phyloP scores from a whole-genome alignment of 2,888 invertebrate species.

The Cyrtodaria siliqua region DNA sequence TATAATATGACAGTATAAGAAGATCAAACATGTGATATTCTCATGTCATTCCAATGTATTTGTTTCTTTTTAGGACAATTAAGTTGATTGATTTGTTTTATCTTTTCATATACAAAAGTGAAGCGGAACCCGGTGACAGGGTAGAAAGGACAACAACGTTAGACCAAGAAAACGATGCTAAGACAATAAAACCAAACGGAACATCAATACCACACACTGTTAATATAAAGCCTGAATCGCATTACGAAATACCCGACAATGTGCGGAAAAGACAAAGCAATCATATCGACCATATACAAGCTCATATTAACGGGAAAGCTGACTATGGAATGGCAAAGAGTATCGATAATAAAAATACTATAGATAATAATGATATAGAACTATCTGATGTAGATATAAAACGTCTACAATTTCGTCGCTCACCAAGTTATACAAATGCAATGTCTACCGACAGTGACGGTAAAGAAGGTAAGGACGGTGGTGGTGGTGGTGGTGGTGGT shows the following conservation, averaged over 20 bases:
- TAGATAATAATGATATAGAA: slow-evolving; percentile 40
- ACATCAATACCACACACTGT: slow-evolving; percentile 25
- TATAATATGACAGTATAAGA: too few species aligned
- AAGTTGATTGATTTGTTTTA: too few species aligned
- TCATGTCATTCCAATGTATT: too few species aligned
- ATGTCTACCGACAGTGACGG: slow-evolving; percentile 56
- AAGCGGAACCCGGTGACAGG: too few species aligned
- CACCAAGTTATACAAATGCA: slow-evolving; percentile 76
- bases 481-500: neutral
- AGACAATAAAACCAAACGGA: slow-evolving; percentile 40
- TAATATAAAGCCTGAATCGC: slow-evolving; percentile 16
- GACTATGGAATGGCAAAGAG: neutral
- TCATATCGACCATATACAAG: neutral
- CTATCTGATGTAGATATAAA: slow-evolving; percentile 54
- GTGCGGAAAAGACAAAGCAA: slow-evolving; percentile 10
- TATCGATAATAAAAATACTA: neutral
- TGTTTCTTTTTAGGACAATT: too few species aligned
- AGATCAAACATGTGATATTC: too few species aligned
- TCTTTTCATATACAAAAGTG: too few species aligned
- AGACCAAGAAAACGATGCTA: slow-evolving; percentile 27
- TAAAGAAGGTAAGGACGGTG: neutral
- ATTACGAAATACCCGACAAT: slow-evolving; percentile 35
- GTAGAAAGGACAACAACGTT: neutral
- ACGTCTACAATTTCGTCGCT: slow-evolving; percentile 65
- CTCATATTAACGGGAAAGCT: neutral